Evolutionary conservation across 2,113 vertebrate species (phyloP).

Genomic region (Lynx canadensis): DNA sequence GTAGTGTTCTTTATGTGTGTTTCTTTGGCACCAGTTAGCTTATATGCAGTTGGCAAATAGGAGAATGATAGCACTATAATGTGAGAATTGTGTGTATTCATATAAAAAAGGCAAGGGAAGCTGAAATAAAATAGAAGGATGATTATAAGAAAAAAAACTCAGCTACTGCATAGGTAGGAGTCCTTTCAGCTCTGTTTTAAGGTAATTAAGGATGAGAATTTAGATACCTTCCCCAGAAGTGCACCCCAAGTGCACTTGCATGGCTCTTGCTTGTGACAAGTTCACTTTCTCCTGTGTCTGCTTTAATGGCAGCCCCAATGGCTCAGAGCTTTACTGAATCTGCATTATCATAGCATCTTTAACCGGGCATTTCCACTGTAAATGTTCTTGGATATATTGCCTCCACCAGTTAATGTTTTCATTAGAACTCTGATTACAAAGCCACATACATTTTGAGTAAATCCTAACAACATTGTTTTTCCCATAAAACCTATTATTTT

Average conservation of each 20-base stretch:
- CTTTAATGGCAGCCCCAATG: not conserved
- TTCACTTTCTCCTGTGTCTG: not conserved
- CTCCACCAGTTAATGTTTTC: conserved; percentile 34
- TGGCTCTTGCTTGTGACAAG: not conserved
- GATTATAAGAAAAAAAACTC: not conserved
- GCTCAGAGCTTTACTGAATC: not conserved
- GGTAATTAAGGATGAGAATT: conserved; percentile 15
- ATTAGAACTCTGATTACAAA: not conserved
- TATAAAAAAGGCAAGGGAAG: not conserved
- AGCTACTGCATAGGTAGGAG: not conserved
- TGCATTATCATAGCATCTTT: not conserved
- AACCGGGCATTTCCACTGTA: not conserved
- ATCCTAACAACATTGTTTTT: not conserved
- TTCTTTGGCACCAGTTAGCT: not conserved
- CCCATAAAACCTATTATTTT: not conserved
- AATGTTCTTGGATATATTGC: not conserved
- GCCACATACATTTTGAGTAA: not conserved
- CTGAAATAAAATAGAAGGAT: conserved; percentile 7
- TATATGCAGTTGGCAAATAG: not conserved
- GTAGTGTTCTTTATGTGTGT: not conserved
- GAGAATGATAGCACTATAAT: conserved; percentile 11
- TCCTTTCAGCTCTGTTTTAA: conserved; percentile 32
- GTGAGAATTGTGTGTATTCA: conserved; percentile 37
- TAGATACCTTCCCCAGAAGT: not conserved
- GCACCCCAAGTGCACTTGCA: not conserved